Base-by-base conservation (phyloP, 2,797 vertebrate species). In the Poliocrania exsul region DNA sequence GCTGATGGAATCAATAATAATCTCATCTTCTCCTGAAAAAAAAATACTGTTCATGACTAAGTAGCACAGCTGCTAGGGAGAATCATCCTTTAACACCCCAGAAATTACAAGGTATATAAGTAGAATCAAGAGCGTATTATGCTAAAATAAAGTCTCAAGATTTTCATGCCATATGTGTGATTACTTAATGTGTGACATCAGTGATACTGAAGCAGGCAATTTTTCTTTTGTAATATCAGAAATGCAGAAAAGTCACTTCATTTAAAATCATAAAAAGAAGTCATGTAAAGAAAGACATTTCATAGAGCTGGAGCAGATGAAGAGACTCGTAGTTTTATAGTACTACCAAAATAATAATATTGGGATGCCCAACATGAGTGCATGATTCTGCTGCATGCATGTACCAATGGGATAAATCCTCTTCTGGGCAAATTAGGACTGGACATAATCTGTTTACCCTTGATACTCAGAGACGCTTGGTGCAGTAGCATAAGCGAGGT, bases 171-270 rank as follows among this genome's bases (percentile, higher is more conserved):
- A 6, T 62, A 5, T 38, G 28, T 16, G 9, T 42, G 18, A 47
- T 79, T 73, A 46, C 19, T 71, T 73, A 85, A 66, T 47, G 65
- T 10, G 5, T 60, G 60, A 14, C 15, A 66, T 18, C 26, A 7
- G 14, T 60, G 49, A 67, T 19, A 77, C 3, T 0, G 0, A 75
- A 75, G 35, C 1, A 1, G 28, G 54, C 23, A 31, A 53, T 33
- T 91, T 61, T 88, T 67, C 14, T 81, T 70, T 69, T 67, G 4
- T 44, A 54, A 49, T 20, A 72, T 51, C 31, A 79, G 31, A 64
- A 91, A 78, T 29, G n/a, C 24, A 70, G 47, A 72, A 79, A 88
- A 49, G 26, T 56, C 10, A 11, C 4, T 54, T 29, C n/a, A 35
- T 31, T 81, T 75, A 75, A 77, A 88, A 66, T 2, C 23, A 53